Evolutionary conservation across 2,888 invertebrate genomes (phyloP).

Genomic region (Perizoma affinitatum): DNA sequence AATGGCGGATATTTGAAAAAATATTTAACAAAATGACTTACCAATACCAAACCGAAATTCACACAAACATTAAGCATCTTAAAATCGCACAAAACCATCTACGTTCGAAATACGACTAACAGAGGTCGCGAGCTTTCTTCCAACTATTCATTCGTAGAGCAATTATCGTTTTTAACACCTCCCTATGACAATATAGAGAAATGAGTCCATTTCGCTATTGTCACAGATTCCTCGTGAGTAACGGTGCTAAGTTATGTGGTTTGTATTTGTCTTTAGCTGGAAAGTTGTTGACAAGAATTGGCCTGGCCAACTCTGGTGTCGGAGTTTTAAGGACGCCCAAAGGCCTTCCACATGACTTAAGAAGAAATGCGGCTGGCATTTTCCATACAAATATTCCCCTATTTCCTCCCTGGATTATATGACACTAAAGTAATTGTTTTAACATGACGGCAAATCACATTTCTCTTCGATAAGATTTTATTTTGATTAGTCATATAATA

Average conservation of each 20-base stretch:
- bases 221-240: constrained; percentile 50
- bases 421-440: no score
- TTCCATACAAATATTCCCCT: no score
- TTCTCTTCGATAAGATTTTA: no score
- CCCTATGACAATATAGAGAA: constrained; percentile 50
- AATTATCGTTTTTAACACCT: constrained; percentile 75
- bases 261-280: constrained; percentile 17
- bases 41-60: constrained; percentile 23
- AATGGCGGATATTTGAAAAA: neutral
- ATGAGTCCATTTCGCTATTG: constrained; percentile 60
- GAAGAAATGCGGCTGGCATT: no score
- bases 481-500: no score
- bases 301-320: neutral
- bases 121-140: constrained; percentile 56
- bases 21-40: constrained; percentile 25
- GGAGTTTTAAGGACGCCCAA: no score
- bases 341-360: no score
- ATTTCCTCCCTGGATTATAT: no score
- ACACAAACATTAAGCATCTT: constrained; percentile 27
- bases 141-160: constrained; percentile 51
- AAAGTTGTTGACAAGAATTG: constrained; percentile 10
- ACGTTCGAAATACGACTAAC: constrained; percentile 59
- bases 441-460: no score
- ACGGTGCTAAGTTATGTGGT: constrained; percentile 40
- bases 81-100: constrained; percentile 29